Percentiles rank a stretch among this genome's conserved stretches.
phyloP scores from a whole-genome alignment of 2,113 vertebrate genomes.

The Astur gentilis region DNA sequence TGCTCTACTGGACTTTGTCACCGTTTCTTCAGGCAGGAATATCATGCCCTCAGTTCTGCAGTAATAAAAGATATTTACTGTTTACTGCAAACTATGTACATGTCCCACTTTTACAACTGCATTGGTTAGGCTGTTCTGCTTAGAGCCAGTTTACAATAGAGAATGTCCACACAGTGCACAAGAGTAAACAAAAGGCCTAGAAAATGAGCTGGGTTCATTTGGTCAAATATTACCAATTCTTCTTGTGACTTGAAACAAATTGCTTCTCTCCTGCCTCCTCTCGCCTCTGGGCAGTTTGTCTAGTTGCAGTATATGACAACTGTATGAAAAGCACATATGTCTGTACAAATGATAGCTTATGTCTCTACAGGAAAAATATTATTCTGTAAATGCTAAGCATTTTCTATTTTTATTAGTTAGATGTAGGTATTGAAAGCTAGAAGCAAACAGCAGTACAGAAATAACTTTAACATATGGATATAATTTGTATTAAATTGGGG shows the following conservation, averaged over 20 bases:
- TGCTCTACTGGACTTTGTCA: not conserved
- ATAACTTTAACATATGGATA: not conserved
- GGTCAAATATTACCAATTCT: not conserved
- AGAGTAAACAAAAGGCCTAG: not conserved
- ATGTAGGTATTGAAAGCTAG: not conserved
- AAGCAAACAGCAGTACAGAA: not conserved
- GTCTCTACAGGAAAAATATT: not conserved
- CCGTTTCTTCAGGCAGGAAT: not conserved
- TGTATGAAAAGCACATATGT: not conserved
- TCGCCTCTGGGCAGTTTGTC: not conserved
- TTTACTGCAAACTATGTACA: not conserved
- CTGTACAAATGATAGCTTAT: not conserved
- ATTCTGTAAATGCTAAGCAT: not conserved
- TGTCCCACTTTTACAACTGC: not conserved
- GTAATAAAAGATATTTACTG: not conserved
- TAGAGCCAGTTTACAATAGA: not conserved
- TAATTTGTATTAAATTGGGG: not conserved
- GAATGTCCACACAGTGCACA: not conserved
- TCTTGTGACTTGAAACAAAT: not conserved
- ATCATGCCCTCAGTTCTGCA: not conserved
- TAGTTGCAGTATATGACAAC: not conserved
- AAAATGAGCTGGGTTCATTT: not conserved
- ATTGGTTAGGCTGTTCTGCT: not conserved
- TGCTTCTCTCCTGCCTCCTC: not conserved
- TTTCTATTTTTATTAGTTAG: conserved; percentile 6